Evolutionary conservation across 1,140 invertebrate genomes (phyloP).

Genomic region (Acromyrmex heyeri): DNA sequence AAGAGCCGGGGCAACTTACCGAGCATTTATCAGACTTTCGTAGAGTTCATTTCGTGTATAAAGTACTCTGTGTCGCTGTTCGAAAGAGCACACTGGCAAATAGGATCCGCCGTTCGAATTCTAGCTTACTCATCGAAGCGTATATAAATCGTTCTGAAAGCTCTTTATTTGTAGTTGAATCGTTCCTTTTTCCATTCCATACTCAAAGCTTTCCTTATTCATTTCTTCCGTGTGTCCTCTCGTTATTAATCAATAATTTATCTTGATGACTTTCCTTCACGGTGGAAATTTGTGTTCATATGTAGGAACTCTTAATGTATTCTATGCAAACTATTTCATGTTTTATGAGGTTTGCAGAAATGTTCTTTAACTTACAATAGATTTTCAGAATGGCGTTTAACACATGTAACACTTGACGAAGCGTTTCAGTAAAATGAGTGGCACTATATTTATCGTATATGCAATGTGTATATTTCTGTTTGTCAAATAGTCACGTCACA

Average conservation of each 20-base stretch:
- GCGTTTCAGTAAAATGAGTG: constrained; percentile 20
- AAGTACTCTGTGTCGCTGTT: constrained; percentile 8
- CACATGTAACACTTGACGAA: background rate
- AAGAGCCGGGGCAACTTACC: constrained; percentile 21
- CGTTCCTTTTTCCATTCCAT: background rate
- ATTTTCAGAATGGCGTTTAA: constrained; percentile 35
- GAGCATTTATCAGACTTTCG: constrained; percentile 45
- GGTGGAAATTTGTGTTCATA: background rate
- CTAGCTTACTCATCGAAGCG: background rate
- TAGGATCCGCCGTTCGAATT: constrained; percentile 32
- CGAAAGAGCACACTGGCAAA: constrained; percentile 23
- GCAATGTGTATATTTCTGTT: background rate
- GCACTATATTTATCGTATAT: background rate
- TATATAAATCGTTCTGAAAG: constrained; percentile 29
- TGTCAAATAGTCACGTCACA: constrained; percentile 15
- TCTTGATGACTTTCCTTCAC: background rate
- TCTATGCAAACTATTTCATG: background rate
- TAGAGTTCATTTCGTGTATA: constrained; percentile 21
- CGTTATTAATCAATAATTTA: constrained; percentile 43
- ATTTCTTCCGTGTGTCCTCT: background rate
- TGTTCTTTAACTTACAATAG: constrained; percentile 8
- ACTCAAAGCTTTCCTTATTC: background rate
- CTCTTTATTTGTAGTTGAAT: constrained; percentile 1
- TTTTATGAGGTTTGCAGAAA: constrained; percentile 21
- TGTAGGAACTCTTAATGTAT: background rate